phyloP scores from a whole-genome alignment of 2,888 invertebrate species.

The Mylabris sibirica region DNA sequence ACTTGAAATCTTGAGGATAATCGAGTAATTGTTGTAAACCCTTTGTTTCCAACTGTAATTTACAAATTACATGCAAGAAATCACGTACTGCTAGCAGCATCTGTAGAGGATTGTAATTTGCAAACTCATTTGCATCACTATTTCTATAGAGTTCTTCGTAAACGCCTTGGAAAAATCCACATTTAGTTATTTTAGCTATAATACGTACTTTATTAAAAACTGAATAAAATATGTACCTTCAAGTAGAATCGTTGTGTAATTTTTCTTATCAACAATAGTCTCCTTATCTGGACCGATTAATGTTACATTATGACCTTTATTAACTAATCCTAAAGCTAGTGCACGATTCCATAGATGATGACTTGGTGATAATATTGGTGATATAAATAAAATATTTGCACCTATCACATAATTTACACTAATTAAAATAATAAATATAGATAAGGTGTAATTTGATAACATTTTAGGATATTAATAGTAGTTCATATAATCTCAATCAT shows the following conservation, averaged over 20 bases:
- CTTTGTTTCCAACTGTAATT: conserved; percentile 26
- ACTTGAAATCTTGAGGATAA: conserved; percentile 49
- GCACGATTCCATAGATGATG: conserved; percentile 37
- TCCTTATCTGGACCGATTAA: conserved; percentile 25
- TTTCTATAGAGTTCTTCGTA: too few relatives aligned
- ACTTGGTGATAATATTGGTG: conserved; percentile 32
- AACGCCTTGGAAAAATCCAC: too few relatives aligned
- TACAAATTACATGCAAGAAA: not conserved
- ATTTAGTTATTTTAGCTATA: too few relatives aligned
- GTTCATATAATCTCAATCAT: too few relatives aligned
- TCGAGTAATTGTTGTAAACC: conserved; percentile 45
- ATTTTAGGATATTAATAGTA: too few relatives aligned
- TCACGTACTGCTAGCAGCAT: not conserved
- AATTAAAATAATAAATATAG: not conserved
- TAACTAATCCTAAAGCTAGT: conserved; percentile 28
- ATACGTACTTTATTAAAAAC: too few relatives aligned
- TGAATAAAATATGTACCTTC: not conserved
- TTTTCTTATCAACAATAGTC: not conserved
- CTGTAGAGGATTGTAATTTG: not conserved
- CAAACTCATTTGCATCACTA: not conserved
- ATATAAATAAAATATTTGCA: conserved; percentile 35
- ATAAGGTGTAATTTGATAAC: not conserved
- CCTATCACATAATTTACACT: not conserved
- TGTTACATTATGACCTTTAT: conserved; percentile 36
- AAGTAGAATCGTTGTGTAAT: conserved; percentile 10